Base-by-base conservation (phyloP, 2,797 vertebrate species). In the Coracias cyanogaster region DNA sequence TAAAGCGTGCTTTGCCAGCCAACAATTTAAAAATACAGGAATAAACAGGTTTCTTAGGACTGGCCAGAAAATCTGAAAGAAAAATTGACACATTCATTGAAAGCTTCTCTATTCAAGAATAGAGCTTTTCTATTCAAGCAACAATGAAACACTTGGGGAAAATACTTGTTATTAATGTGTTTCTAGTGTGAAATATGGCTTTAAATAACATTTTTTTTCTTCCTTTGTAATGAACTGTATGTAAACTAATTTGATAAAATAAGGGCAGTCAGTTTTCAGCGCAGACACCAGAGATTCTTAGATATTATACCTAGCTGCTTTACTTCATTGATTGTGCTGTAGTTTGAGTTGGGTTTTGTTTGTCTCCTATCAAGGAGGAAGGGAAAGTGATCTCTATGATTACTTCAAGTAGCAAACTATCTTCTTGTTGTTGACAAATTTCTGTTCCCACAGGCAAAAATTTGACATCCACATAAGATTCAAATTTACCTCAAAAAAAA, bases 11-110 rank as follows among this genome's bases (percentile, higher is more conserved):
- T 98, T 98, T 88, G 98, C 98, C 93, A 98, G 96, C 98, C 98
- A 98, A 83, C 98, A 98, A 86, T 98, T 98, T 92, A 98, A 97
- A 97, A 98, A 98, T 41, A 98, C 98, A 54, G 98, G 98, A 86
- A 98, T 98, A 97, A 98, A 98, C 26, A 98, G 92, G 95, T 98
- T 98, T 94, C 98, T 97, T 95, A 98, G 94, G 25, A 97, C 92
- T 91, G 98, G 98, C 97, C 98, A 98, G 96, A 98, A 98, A 97
- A 98, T 98, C 98, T 98, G 96, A 93, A 98, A 97, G 85, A 95
- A 67, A 96, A 96, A 79, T 46, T 41, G 94, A 94, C 55, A 91
- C 86, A 91, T 87, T 91, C 16, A 84, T 91, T 92, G 87, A 39
- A 82, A 91, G 74, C 35, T 95, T 57, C 93, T 93, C 45, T 87